Percentiles rank a stretch among this genome's conserved stretches.
These are phyloP conservation scores for Tryphoninae sp. DNA, from an alignment of 2,888 invertebrate genomes.

Conservation along the genomic window DNA sequence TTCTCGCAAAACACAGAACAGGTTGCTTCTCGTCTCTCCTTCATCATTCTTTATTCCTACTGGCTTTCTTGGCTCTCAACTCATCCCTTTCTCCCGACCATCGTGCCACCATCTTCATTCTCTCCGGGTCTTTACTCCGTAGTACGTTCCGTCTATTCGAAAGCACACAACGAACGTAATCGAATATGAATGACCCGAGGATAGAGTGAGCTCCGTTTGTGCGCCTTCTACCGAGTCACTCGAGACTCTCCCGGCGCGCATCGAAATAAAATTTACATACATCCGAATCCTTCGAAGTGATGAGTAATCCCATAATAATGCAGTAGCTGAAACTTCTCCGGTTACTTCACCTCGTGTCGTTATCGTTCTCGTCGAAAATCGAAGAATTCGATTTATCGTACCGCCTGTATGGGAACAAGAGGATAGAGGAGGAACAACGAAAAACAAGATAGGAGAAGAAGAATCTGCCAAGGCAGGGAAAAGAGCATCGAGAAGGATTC, in stretches of 20 bases:
- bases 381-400: slow-evolving; percentile 53
- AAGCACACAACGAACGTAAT: slow-evolving; percentile 57
- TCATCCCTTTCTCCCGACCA: slow-evolving; percentile 22
- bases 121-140: slow-evolving; percentile 29
- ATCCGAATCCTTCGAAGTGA: slow-evolving; percentile 24
- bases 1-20: slow-evolving; percentile 74
- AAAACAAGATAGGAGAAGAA: neutral
- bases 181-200: slow-evolving; percentile 61
- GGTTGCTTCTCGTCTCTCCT: slow-evolving; percentile 68
- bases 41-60: slow-evolving; percentile 47
- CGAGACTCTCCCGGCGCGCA: slow-evolving; percentile 30
- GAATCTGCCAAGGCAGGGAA: neutral
- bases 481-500: slow-evolving; percentile 31
- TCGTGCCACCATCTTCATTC: slow-evolving; percentile 25
- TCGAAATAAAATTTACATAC: slow-evolving; percentile 53
- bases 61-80: slow-evolving; percentile 49
- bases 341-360: slow-evolving; percentile 6
- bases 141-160: slow-evolving; percentile 5
- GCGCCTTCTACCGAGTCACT: slow-evolving; percentile 48
- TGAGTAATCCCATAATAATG: slow-evolving; percentile 43
- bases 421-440: slow-evolving; percentile 26
- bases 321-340: slow-evolving; percentile 42
- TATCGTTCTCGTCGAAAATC: slow-evolving; percentile 26
- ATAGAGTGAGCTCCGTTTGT: slow-evolving; percentile 37
- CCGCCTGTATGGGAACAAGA: slow-evolving; percentile 9